phyloP scores from a whole-genome alignment of 2,797 vertebrate species.

The Epinephelus malabaricus region DNA sequence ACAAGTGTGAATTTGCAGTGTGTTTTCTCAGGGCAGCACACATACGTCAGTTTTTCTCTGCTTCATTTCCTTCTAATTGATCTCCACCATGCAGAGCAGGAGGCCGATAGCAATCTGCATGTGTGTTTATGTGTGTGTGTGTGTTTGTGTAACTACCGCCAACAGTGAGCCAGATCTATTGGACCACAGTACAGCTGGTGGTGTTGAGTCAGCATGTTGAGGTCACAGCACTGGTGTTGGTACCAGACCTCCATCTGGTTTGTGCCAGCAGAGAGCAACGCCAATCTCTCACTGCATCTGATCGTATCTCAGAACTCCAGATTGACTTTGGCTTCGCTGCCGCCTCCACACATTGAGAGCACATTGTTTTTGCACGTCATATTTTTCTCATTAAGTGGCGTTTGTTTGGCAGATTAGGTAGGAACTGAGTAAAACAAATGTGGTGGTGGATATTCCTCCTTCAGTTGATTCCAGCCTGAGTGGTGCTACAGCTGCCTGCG shows the following conservation, averaged over 20 bases:
- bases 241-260: constrained; percentile 74
- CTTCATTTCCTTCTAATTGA: constrained; percentile 78
- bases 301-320: constrained; percentile 41
- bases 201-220: constrained; percentile 69
- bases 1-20: constrained; percentile 27
- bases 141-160: constrained; percentile 43
- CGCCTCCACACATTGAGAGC: constrained; percentile 39
- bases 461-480: not conserved
- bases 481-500: constrained; percentile 2
- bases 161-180: constrained; percentile 54
- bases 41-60: constrained; percentile 58
- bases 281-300: constrained; percentile 66
- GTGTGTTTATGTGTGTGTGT: constrained; percentile 9
- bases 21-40: constrained; percentile 41
- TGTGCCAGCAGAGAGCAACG: constrained; percentile 32
- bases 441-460: not conserved
- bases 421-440: constrained; percentile 11
- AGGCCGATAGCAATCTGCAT: constrained; percentile 64
- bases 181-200: constrained; percentile 59
- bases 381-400: constrained; percentile 52
- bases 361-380: constrained; percentile 52
- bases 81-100: constrained; percentile 50
- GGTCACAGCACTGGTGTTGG: constrained; percentile 64
- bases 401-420: constrained; percentile 46
- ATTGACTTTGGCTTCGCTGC: constrained; percentile 31